Conservation (phyloP, 2,797 vertebrate genomes). For the Danio choprae region DNA sequence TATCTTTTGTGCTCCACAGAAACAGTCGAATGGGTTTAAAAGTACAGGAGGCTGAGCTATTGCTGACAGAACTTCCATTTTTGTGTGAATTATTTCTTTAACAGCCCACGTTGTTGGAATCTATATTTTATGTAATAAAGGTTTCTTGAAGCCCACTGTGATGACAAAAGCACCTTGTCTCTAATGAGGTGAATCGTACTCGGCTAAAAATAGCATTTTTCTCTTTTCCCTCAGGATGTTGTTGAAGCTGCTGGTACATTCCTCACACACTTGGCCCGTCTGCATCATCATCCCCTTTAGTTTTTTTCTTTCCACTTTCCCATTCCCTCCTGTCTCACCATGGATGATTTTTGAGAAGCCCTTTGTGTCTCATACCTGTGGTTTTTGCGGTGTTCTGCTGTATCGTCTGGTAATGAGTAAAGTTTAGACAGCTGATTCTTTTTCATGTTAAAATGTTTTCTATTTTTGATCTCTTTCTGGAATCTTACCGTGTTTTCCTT, state of each 20-base stretch:
- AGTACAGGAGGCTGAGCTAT: not conserved
- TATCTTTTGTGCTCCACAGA: not conserved
- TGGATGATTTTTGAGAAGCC: slow-evolving; percentile 53
- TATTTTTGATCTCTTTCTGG: slow-evolving; percentile 31
- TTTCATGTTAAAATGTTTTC: slow-evolving; percentile 15
- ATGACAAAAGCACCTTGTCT: slow-evolving; percentile 59
- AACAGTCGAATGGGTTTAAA: not conserved
- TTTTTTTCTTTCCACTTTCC: slow-evolving; percentile 39
- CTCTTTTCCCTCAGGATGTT: slow-evolving; percentile 66
- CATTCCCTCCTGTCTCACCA: slow-evolving; percentile 31
- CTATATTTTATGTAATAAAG: slow-evolving; percentile 21
- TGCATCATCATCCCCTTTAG: slow-evolving; percentile 41
- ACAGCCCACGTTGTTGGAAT: not conserved
- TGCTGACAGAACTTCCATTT: slow-evolving; percentile 27
- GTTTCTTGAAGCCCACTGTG: slow-evolving; percentile 48
- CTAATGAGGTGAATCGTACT: slow-evolving; percentile 58
- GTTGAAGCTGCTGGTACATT: slow-evolving; percentile 69
- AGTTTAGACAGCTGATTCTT: slow-evolving; percentile 48
- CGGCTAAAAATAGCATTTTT: slow-evolving; percentile 66
- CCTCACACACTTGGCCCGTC: slow-evolving; percentile 65
- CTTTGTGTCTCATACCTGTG: slow-evolving; percentile 61
- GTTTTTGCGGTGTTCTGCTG: slow-evolving; percentile 54
- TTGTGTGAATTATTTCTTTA: slow-evolving; percentile 10
- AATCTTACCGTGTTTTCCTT: not conserved
- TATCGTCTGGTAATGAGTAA: slow-evolving; percentile 41